Evolutionary conservation across 2,797 vertebrate genomes (phyloP).

Genomic region (Chaetodon trifasciatus): DNA sequence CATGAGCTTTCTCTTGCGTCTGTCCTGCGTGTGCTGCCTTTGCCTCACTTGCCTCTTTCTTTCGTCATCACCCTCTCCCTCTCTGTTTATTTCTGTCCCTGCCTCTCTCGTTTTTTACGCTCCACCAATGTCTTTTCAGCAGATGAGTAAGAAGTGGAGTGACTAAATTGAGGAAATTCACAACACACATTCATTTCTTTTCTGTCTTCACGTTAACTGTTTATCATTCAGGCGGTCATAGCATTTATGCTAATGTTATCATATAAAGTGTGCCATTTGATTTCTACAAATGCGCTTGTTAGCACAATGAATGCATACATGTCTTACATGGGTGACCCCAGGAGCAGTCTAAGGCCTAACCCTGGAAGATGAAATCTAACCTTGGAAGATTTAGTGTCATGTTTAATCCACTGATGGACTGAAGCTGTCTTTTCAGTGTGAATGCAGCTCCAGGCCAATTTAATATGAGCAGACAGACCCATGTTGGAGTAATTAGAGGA

Average conservation of each 20-base stretch:
- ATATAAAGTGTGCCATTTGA: slow-evolving; percentile 26
- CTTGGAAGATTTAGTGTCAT: slow-evolving; percentile 52
- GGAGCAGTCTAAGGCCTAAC: slow-evolving; percentile 25
- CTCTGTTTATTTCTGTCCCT: slow-evolving; percentile 5
- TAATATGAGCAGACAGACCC: slow-evolving; percentile 65
- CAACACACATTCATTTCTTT: slow-evolving; percentile 13
- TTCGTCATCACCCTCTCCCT: slow-evolving; percentile 46
- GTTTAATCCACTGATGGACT: slow-evolving; percentile 69
- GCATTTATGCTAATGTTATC: slow-evolving; percentile 30
- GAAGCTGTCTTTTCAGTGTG: slow-evolving; percentile 39
- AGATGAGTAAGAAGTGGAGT: slow-evolving; percentile 2
- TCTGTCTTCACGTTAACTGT: slow-evolving; percentile 13
- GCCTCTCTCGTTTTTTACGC: slow-evolving; percentile 8
- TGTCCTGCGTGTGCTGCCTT: slow-evolving; percentile 25
- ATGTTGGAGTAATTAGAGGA: slow-evolving; percentile 72
- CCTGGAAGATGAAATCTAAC: slow-evolving; percentile 51
- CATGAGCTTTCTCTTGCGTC: slow-evolving; percentile 23
- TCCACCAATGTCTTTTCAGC: slow-evolving; percentile 38
- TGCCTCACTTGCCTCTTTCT: slow-evolving; percentile 42
- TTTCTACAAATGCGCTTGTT: background rate
- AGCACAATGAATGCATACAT: slow-evolving; percentile 8
- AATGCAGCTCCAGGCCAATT: slow-evolving; percentile 54
- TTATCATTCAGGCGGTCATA: background rate
- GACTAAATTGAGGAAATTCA: slow-evolving; percentile 37
- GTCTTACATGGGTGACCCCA: slow-evolving; percentile 12